Percentiles rank a stretch among this genome's conserved stretches.
Evolutionary conservation across 1,140 invertebrate species (phyloP).

Genomic region (Penaeus indicus): DNA sequence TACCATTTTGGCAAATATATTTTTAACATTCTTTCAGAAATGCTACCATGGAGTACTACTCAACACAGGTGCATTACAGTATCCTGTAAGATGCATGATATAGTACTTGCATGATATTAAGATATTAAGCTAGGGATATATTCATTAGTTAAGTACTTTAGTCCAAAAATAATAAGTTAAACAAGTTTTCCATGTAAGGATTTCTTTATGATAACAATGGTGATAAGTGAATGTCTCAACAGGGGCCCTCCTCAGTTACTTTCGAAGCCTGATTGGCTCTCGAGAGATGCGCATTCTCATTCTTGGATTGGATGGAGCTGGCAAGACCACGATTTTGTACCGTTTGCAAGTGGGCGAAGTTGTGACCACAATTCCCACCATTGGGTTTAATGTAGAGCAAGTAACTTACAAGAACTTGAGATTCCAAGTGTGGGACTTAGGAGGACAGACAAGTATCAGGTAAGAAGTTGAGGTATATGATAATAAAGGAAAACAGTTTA

Average conservation of each 20-base stretch:
- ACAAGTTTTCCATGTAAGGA: neutral
- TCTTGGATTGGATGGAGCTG: conserved; percentile 96
- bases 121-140: too few relatives aligned
- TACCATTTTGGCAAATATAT: too few relatives aligned
- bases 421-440: conserved; percentile 98
- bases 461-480: conserved; percentile 67
- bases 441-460: conserved; percentile 96
- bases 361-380: conserved; percentile 99
- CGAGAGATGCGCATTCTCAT: conserved; percentile 98
- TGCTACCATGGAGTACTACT: too few relatives aligned
- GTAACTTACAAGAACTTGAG: conserved; percentile 96
- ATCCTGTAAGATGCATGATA: too few relatives aligned
- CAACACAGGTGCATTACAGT: too few relatives aligned
- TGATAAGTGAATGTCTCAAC: conserved; percentile 66
- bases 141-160: too few relatives aligned
- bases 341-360: conserved; percentile 99
- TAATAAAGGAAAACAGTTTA: too few relatives aligned
- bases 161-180: too few relatives aligned
- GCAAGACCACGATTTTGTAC: conserved; percentile 99
- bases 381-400: conserved; percentile 98
- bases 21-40: too few relatives aligned
- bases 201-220: neutral
- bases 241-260: conserved; percentile 97
- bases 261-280: conserved; percentile 90
- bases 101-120: too few relatives aligned